Percentiles rank a stretch among this genome's conserved stretches.
Conservation (phyloP, 2,797 vertebrate genomes). For the Emydoidea blandingii region DNA sequence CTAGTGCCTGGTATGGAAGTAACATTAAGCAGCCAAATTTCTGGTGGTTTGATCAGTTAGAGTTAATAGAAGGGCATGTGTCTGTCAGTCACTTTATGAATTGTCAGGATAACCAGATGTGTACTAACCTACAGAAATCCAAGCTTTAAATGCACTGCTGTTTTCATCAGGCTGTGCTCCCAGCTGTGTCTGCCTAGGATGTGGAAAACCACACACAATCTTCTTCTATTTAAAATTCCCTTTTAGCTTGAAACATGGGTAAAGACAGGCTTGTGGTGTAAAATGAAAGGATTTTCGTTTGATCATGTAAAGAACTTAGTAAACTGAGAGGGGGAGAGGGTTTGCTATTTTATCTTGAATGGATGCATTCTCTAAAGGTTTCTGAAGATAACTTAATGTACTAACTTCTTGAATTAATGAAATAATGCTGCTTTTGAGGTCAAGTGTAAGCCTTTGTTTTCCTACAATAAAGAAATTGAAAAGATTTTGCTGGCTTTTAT, state of each 20-base stretch:
- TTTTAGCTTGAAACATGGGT: not conserved
- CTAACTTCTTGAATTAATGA: constrained; percentile 64
- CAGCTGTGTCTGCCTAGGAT: not conserved
- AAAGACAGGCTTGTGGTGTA: not conserved
- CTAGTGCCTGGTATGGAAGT: constrained; percentile 6
- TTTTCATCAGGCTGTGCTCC: constrained; percentile 37
- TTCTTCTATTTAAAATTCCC: not conserved
- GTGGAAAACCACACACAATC: not conserved
- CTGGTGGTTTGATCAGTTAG: not conserved
- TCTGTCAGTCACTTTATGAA: not conserved
- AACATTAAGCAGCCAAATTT: constrained; percentile 6
- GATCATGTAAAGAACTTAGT: constrained; percentile 36
- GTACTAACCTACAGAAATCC: constrained; percentile 12
- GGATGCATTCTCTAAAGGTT: constrained; percentile 54
- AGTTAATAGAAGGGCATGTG: not conserved
- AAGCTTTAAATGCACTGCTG: constrained; percentile 40
- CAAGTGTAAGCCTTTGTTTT: constrained; percentile 76
- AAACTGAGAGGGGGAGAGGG: constrained; percentile 6
- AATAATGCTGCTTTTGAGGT: constrained; percentile 64
- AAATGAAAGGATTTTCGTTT: constrained; percentile 50
- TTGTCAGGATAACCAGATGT: not conserved
- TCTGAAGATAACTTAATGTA: constrained; percentile 70
- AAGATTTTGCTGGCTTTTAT: constrained; percentile 34
- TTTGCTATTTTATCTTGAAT: constrained; percentile 60
- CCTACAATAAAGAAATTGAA: constrained; percentile 81